These are phyloP conservation scores for Alitta virens DNA, from an alignment of 2,888 invertebrate genomes.

Conservation along the genomic window DNA sequence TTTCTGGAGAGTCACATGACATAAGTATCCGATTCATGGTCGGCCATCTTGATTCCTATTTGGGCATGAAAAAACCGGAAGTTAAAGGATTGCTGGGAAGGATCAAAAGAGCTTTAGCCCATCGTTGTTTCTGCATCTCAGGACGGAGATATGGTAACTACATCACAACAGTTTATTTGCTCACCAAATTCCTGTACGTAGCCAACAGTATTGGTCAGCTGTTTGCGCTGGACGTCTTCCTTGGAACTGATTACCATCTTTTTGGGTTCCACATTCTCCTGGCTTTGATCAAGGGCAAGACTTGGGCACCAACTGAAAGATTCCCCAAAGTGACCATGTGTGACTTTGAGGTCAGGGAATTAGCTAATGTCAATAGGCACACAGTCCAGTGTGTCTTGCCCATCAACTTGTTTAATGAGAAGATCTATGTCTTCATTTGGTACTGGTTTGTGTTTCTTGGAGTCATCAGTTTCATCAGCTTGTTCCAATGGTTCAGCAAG, in stretches of 20 bases:
- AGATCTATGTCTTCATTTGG: constrained; percentile 58
- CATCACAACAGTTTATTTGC: constrained; percentile 44
- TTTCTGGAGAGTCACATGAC: constrained; percentile 22
- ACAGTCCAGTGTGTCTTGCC: constrained; percentile 54
- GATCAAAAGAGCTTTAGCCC: constrained; percentile 45
- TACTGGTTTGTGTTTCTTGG: constrained; percentile 59
- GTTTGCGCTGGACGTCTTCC: constrained; percentile 51
- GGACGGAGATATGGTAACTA: constrained; percentile 45
- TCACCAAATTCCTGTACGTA: constrained; percentile 46
- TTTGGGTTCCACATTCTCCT: constrained; percentile 50
- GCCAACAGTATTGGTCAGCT: constrained; percentile 47
- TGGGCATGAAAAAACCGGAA: constrained; percentile 48
- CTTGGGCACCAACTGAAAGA: constrained; percentile 49
- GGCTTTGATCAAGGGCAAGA: constrained; percentile 41
- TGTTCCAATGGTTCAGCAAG: constrained; percentile 56
- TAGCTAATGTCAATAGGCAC: constrained; percentile 56
- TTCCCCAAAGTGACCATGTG: constrained; percentile 55
- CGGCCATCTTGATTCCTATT: constrained; percentile 31
- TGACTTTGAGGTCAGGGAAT: constrained; percentile 56
- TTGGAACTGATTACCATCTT: constrained; percentile 47
- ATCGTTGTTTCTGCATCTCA: constrained; percentile 43
- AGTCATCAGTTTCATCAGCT: constrained; percentile 52
- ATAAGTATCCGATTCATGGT: constrained; percentile 30
- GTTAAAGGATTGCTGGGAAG: constrained; percentile 46
- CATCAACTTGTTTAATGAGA: constrained; percentile 36